Evolutionary conservation across 2,797 vertebrate genomes (phyloP), one percentile per base, ranked within the genome.

Genomic region (Catostomus latipinnis): DNA sequence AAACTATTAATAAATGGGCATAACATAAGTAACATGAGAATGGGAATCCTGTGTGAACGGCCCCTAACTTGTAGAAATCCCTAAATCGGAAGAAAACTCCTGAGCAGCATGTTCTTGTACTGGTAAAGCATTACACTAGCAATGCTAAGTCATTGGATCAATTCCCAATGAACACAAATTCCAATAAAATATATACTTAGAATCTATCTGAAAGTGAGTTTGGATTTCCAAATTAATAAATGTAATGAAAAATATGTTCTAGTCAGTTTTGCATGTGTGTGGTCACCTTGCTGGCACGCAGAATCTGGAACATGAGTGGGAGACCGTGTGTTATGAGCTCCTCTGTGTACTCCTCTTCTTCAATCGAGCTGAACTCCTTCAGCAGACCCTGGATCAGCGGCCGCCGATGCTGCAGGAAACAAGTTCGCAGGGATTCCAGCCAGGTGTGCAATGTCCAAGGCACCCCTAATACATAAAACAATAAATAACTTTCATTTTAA

Each of bases 371-470:
- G 89, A 99, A 99, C 92, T 99, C 98, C 88, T 98, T 98, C 3
- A 99, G 90, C 43, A 99, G 91, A 84, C 97, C 96, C 86, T 99
- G 97, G 90, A 98, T 97, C 86, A 98, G 93, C 1, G 97, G 97
- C 57, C 97, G 91, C 18, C 98, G 93, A 89, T 98, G 96, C 89
- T 99, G 98, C 83, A 95, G 93, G 92, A 98, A 99, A 83, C 97
- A 97, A 0, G 96, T 97, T 11, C 96, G 94, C 88, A 99, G 88
- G 22, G 97, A 99, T 90, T 98, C 96, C 87, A 98, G 84, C 98
- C 98, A 99, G 0, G 96, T 96, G 89, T 99, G 98, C 82, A 99
- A 91, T 0, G 95, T 99, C 97, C 98, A 99, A 0, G 97, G 97
- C 45, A 99, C 95, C 9, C 97, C 97, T 98, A 84, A 71, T 14